Evolutionary conservation across 1,140 invertebrate species (phyloP).

Genomic region (Palaemon carinicauda): DNA sequence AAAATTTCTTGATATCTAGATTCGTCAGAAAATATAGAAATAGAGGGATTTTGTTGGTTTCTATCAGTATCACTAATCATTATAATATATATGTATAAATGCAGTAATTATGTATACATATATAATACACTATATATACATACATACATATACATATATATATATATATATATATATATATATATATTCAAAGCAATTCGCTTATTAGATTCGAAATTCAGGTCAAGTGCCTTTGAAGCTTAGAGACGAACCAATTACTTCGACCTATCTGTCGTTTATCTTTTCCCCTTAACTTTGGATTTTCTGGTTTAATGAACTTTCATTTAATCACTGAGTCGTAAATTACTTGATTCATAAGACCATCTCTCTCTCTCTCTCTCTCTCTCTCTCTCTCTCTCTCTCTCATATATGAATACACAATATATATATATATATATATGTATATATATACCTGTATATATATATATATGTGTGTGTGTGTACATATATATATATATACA

Average conservation of each 20-base stretch:
- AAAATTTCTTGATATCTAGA: too few relatives aligned
- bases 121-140: too few relatives aligned
- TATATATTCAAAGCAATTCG: not conserved
- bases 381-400: not conserved
- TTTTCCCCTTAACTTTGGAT: too few relatives aligned
- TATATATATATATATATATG: not conserved
- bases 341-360: too few relatives aligned
- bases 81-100: not conserved
- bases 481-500: not conserved
- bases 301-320: too few relatives aligned
- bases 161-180: not conserved
- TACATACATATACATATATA: not conserved
- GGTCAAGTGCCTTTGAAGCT: too few relatives aligned
- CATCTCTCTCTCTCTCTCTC: not conserved
- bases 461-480: not conserved
- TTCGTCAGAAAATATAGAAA: too few relatives aligned
- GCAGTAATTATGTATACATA: not conserved
- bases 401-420: not conserved
- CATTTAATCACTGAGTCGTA: too few relatives aligned
- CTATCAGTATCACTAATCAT: too few relatives aligned
- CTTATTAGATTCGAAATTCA: not conserved
- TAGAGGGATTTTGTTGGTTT: too few relatives aligned
- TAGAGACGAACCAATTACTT: too few relatives aligned
- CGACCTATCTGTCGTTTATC: too few relatives aligned
- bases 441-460: conserved; percentile 6